Evolutionary conservation across 92 coral and sea anemone genomes (phyloP), one percentile per base, ranked within the genome.

Genomic region (Parazoanthus atlanticus): DNA sequence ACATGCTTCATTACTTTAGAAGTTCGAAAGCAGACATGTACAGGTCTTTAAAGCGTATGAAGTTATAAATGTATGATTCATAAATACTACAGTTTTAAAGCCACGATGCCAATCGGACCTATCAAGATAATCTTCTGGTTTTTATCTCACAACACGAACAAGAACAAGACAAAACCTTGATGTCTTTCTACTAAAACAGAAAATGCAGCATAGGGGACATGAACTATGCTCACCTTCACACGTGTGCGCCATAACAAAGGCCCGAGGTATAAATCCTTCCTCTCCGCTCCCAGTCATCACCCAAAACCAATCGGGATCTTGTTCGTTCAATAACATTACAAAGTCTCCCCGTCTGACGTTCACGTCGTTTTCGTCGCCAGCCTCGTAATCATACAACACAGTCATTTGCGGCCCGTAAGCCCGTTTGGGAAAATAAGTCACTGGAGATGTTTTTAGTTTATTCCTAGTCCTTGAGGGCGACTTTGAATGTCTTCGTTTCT

Each of bases 251-350:
- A 93, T 91, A 65, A 93, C 93, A 90, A 95, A 95, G 29, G 93
- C 84, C 65, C 96, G 81, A 4, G 98, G 98, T 23, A 95, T 90
- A 78, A 95, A 95, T 9, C 98, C 98, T 88, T 95, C 98, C 40
- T 95, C 94, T 61, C 98, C 98, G 43, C 91, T 93, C 36, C 92
- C 95, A 1, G 96, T 90, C 19, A 89, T 89, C 1, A 95, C 92
- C 98, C 98, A 95, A 34, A 92, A 41, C 98, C 98, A 95, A 33
- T 95, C 98, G 5, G 95, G 90, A 29, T 95, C 98, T 66, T 95
- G 98, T 54, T 95, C 98, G 52, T 95, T 95, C 34, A 95, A 82
- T 36, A 95, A 52, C 98, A 95, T 93, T 32, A 95, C 98, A 70
- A 88, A 86, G 67, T 95, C 98, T 52, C 98, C 98, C 26, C 98